phyloP scores from a whole-genome alignment of 2,113 vertebrate species.

The Cygnus buccinator region DNA sequence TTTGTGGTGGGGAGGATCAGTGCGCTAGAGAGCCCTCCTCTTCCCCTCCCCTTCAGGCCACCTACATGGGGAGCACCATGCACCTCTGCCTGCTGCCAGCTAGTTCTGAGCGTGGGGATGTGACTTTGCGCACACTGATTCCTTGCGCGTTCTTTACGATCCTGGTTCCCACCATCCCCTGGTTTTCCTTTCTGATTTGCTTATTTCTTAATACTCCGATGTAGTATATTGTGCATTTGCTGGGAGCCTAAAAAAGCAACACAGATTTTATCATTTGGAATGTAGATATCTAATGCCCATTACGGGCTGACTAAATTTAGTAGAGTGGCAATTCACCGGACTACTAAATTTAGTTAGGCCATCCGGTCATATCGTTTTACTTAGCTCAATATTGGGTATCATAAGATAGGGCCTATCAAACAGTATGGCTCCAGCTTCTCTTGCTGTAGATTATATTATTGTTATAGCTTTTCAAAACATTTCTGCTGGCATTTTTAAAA shows the following conservation, averaged over 20 bases:
- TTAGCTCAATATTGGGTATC: slow-evolving; percentile 56
- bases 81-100: fast-evolving
- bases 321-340: slow-evolving; percentile 66
- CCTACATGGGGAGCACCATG: not conserved
- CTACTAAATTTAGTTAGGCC: slow-evolving; percentile 71
- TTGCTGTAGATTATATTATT: slow-evolving; percentile 47
- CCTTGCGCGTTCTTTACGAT: not conserved
- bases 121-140: not conserved
- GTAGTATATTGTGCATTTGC: not conserved
- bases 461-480: slow-evolving; percentile 40
- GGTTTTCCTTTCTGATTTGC: not conserved
- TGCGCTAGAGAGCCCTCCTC: not conserved
- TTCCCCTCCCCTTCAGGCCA: fast-evolving
- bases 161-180: not conserved
- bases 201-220: not conserved
- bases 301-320: slow-evolving; percentile 58
- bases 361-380: slow-evolving; percentile 65
- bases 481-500: slow-evolving; percentile 25
- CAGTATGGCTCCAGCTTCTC: slow-evolving; percentile 58
- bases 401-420: slow-evolving; percentile 64
- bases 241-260: slow-evolving; percentile 49
- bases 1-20: not conserved
- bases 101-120: not conserved
- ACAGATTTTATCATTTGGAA: slow-evolving; percentile 63
- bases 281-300: slow-evolving; percentile 63